Evolutionary conservation across 2,888 invertebrate species (phyloP), one percentile per base, ranked within the genome.

Genomic region (Torymus aiolomorphi): DNA sequence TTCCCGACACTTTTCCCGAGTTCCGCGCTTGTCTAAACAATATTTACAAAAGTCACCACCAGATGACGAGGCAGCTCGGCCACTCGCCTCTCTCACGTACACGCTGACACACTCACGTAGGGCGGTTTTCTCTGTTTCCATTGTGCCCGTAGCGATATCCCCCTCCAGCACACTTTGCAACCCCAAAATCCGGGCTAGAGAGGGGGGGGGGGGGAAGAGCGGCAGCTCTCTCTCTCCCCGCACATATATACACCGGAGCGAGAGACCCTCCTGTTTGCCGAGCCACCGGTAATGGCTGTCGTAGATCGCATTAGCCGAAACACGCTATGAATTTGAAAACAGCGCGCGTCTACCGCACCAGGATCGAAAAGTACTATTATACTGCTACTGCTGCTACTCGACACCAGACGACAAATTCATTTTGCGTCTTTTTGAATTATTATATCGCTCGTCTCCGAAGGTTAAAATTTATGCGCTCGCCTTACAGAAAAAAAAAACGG

Each of bases 1-100:
- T 74, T 70, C n/a, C 63, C 54, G 31, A 59, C 74, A 59, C 69
- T 73, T 74, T 66, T 31, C 57, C 42, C 76, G 65, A 71, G 63
- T 74, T 76, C 78, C 76, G 61, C 8, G 80, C 66, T 72, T 82
- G 78, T 81, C 80, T 59, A 82, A 81, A 81, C 83, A 83, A 83
- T 89, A 88, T 89, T 90, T 88, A 89, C 89, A 76, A 88, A 89
- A 90, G 90, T 90, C 90, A 90, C 88, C 87, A 85, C 84, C 89
- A 90, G 90, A 89, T 88, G 88, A 89, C 89, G 85, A 84, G 80
- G 82, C 83, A 81, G 82, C 77, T 42, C 42, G 42, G 42, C 42
- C 42, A 42, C 42, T 42, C 42, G 42, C 8, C 8, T 42, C 42
- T 42, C 42, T 31, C 42, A 42, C 42, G 8, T 75, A 65, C 71